Percentiles rank a stretch among this genome's conserved stretches.
Evolutionary conservation across 2,797 vertebrate species (phyloP).

Genomic region (Poeciliopsis presidionis): DNA sequence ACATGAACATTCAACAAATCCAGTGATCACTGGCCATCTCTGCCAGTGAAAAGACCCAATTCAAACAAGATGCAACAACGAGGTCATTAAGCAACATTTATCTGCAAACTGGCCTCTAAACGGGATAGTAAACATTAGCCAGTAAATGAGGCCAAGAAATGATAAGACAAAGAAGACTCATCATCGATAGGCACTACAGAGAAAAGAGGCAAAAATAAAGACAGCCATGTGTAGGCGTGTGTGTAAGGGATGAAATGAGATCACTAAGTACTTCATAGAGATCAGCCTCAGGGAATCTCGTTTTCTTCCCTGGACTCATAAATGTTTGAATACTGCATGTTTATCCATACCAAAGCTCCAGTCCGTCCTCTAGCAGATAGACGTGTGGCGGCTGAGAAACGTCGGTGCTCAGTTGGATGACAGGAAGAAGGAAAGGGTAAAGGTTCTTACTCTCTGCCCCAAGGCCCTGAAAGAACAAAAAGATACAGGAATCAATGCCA

Average conservation of each 20-base stretch:
- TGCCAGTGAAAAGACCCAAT: conserved; percentile 19
- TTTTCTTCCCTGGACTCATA: conserved; percentile 10
- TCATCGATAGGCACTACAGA: not conserved
- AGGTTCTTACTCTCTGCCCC: conserved; percentile 96
- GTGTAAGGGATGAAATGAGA: conserved; percentile 29
- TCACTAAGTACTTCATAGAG: conserved; percentile 26
- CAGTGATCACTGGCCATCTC: conserved; percentile 3
- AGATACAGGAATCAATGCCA: conserved; percentile 24
- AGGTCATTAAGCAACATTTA: conserved; percentile 28
- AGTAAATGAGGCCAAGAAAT: conserved; percentile 22
- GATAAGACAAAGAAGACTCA: conserved; percentile 25
- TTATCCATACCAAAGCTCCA: conserved; percentile 92
- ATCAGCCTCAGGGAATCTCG: conserved; percentile 1
- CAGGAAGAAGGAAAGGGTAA: conserved; percentile 95
- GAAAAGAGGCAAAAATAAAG: conserved; percentile 14
- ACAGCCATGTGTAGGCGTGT: conserved; percentile 17
- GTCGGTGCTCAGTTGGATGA: conserved; percentile 98
- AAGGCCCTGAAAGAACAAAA: conserved; percentile 85
- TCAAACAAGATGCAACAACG: conserved; percentile 13
- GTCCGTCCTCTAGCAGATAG: conserved; percentile 96
- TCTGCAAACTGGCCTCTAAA: conserved; percentile 14
- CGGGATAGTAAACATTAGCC: conserved; percentile 8
- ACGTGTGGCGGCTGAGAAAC: conserved; percentile 96
- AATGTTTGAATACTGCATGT: conserved; percentile 15
- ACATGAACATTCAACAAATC: conserved; percentile 17